Evolutionary conservation across 2,113 vertebrate genomes (phyloP).

Genomic region (Plecturocebus donacophilus): DNA sequence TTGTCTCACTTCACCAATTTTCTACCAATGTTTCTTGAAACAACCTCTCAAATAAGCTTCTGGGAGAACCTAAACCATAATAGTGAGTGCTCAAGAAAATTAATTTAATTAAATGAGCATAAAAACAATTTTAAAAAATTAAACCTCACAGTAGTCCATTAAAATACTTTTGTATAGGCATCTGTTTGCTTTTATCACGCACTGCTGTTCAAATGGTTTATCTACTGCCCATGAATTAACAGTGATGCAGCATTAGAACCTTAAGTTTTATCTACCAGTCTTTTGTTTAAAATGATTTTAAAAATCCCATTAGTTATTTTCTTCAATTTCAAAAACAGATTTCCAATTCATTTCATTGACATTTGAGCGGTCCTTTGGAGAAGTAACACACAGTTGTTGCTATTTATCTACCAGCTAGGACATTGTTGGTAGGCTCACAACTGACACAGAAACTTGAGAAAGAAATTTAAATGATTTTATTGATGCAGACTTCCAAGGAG

Average conservation of each 20-base stretch:
- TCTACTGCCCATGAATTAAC: neutral
- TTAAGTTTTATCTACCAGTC: neutral
- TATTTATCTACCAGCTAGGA: slow-evolving; percentile 42
- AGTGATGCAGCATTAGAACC: neutral
- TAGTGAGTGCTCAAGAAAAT: neutral
- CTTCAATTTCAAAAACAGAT: neutral
- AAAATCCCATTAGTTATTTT: neutral
- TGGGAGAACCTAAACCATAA: neutral
- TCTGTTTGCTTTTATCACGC: neutral
- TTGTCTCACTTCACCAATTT: neutral
- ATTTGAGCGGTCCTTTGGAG: neutral
- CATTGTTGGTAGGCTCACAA: neutral
- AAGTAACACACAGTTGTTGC: neutral
- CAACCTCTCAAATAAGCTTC: slow-evolving; percentile 10
- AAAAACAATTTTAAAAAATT: slow-evolving; percentile 31
- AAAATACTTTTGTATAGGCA: neutral
- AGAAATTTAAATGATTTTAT: slow-evolving; percentile 60
- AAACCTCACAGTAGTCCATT: neutral
- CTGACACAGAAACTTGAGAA: slow-evolving; percentile 22
- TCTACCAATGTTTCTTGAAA: neutral
- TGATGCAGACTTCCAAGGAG: slow-evolving; percentile 57
- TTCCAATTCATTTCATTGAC: neutral
- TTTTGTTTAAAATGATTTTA: neutral
- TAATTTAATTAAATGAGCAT: slow-evolving; percentile 18
- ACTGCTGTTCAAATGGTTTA: neutral